A percentile compares a stretch with the other conserved stretches of the same genome.
Conservation (phyloP, 2,888 invertebrate genomes). For the Rhagophthalmus giganteus region DNA sequence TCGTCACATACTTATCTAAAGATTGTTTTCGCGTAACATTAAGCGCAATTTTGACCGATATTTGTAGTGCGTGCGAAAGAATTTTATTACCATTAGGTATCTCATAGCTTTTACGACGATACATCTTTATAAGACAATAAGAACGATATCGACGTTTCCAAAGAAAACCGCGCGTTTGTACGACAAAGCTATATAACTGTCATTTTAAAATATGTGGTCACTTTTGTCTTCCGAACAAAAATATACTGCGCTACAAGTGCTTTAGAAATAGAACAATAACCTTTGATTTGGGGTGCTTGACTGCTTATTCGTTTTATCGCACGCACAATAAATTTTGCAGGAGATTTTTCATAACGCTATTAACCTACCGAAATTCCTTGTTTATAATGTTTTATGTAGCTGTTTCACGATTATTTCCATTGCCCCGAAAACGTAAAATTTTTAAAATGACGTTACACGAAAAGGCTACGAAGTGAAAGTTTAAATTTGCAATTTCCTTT, state of each 20-base stretch:
- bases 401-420: slow-evolving; percentile 5
- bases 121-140: too few species aligned
- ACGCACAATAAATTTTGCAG: slow-evolving; percentile 18
- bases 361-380: slow-evolving; percentile 5
- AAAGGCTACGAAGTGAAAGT: too few species aligned
- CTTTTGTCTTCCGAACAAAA: slow-evolving; percentile 13
- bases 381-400: slow-evolving; percentile 1
- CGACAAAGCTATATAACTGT: slow-evolving; percentile 10
- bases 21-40: too few species aligned
- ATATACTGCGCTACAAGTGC: slow-evolving; percentile 8
- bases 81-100: too few species aligned
- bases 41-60: too few species aligned
- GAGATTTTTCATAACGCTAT: slow-evolving; percentile 10
- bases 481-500: too few species aligned
- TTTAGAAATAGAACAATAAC: slow-evolving; percentile 22
- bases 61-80: too few species aligned
- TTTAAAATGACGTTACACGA: too few species aligned
- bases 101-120: too few species aligned
- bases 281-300: slow-evolving; percentile 8
- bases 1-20: slow-evolving; percentile 2
- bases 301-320: slow-evolving; percentile 12
- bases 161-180: too few species aligned
- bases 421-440: too few species aligned
- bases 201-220: slow-evolving; percentile 22
- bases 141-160: too few species aligned